These are phyloP conservation scores for Ophion obscuratus DNA, from an alignment of 2,888 invertebrate genomes.

Conservation along the genomic window DNA sequence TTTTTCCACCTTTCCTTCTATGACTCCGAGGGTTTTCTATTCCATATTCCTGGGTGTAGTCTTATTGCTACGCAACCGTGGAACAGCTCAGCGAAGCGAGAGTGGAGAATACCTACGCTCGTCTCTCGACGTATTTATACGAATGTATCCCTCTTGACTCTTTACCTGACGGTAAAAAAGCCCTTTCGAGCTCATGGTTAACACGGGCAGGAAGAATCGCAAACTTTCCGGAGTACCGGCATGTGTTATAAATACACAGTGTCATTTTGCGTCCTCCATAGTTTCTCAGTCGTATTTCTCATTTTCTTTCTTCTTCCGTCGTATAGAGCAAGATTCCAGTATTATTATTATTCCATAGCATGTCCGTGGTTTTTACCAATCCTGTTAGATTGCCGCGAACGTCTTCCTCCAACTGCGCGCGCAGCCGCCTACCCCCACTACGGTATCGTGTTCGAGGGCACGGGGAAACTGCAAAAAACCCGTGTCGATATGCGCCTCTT, in stretches of 20 bases:
- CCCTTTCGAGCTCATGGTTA: constrained; percentile 48
- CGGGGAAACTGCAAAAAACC: too few relatives aligned
- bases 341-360: too few relatives aligned
- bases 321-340: too few relatives aligned
- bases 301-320: too few relatives aligned
- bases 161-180: constrained; percentile 36
- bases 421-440: too few relatives aligned
- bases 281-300: too few relatives aligned
- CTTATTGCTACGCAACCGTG: constrained; percentile 61
- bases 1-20: not conserved
- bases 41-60: constrained; percentile 24
- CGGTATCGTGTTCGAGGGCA: too few relatives aligned
- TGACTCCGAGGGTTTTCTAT: constrained; percentile 37
- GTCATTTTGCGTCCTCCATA: too few relatives aligned
- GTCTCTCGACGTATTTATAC: constrained; percentile 23
- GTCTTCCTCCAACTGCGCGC: too few relatives aligned
- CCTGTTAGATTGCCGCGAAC: too few relatives aligned
- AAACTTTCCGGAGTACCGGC: constrained; percentile 8
- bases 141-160: constrained; percentile 23
- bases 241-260: not conserved
- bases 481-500: too few relatives aligned
- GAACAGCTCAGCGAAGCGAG: constrained; percentile 67
- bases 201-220: constrained; percentile 32
- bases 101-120: constrained; percentile 48
- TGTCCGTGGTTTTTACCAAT: too few relatives aligned